phyloP scores from a whole-genome alignment of 2,888 invertebrate species.

The Aleiodes testaceus region DNA sequence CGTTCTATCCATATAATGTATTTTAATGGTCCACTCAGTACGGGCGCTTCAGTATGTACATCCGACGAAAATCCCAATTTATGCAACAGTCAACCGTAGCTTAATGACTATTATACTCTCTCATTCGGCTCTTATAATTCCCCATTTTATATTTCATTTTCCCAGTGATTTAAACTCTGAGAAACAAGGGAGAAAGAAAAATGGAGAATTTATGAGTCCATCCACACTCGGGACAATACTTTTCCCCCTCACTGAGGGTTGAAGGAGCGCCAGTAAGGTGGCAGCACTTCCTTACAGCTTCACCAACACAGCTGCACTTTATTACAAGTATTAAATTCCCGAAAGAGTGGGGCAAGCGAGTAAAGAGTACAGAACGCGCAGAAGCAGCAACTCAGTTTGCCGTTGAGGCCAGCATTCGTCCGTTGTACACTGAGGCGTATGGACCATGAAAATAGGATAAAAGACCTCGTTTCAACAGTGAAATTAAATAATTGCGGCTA shows the following conservation, averaged over 20 bases:
- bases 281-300: conserved; percentile 60
- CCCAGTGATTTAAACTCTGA: conserved; percentile 1
- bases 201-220: not conserved
- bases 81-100: not conserved
- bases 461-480: not conserved
- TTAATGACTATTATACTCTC: too few relatives aligned
- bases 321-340: conserved; percentile 18
- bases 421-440: conserved; percentile 48
- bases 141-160: not conserved
- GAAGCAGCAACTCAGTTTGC: conserved; percentile 40
- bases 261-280: conserved; percentile 50
- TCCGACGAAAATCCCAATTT: conserved; percentile 44
- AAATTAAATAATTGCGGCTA: too few relatives aligned
- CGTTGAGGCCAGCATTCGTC: conserved; percentile 50
- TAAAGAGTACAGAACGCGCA: conserved; percentile 43
- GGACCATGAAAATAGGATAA: conserved; percentile 32
- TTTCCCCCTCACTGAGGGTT: conserved; percentile 51
- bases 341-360: conserved; percentile 39
- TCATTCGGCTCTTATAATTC: not conserved
- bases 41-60: not conserved
- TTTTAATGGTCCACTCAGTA: conserved; percentile 59
- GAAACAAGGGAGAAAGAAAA: not conserved
- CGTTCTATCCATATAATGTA: conserved; percentile 55
- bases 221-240: conserved; percentile 53
- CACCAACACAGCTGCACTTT: not conserved